Conservation (phyloP, 2,797 vertebrate genomes). For the Gallinago solitaria region DNA sequence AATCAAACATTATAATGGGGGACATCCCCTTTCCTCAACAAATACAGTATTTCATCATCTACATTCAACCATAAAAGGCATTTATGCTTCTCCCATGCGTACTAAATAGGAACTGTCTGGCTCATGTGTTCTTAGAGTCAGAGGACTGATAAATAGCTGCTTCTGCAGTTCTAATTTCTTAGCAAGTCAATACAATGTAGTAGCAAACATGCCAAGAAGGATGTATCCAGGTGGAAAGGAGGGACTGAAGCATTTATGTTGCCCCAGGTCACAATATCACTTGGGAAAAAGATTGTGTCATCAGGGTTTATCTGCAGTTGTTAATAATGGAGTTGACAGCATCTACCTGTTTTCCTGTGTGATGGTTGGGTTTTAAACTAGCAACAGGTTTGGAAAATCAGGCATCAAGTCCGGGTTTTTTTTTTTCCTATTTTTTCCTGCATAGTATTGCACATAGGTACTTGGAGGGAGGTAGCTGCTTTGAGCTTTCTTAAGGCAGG, state of each 20-base stretch:
- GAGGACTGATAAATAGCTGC: neutral
- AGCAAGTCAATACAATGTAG: neutral
- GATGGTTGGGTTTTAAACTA: neutral
- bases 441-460: neutral
- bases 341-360: neutral
- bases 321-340: neutral
- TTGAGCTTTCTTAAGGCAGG: neutral
- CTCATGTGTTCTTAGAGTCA: neutral
- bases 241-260: neutral
- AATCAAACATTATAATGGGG: neutral
- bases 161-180: neutral
- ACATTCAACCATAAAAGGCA: neutral
- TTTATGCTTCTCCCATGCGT: neutral
- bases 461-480: neutral
- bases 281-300: neutral
- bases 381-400: neutral
- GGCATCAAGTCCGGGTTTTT: rapidly evolving
- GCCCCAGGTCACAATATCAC: neutral
- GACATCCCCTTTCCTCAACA: neutral
- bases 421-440: neutral
- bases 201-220: neutral
- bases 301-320: neutral
- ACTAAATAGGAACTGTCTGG: constrained; percentile 13
- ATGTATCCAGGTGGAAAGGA: neutral
- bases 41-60: constrained; percentile 11